Conservation (phyloP, 2,888 invertebrate genomes). For the Neoaliturus tenellus region DNA sequence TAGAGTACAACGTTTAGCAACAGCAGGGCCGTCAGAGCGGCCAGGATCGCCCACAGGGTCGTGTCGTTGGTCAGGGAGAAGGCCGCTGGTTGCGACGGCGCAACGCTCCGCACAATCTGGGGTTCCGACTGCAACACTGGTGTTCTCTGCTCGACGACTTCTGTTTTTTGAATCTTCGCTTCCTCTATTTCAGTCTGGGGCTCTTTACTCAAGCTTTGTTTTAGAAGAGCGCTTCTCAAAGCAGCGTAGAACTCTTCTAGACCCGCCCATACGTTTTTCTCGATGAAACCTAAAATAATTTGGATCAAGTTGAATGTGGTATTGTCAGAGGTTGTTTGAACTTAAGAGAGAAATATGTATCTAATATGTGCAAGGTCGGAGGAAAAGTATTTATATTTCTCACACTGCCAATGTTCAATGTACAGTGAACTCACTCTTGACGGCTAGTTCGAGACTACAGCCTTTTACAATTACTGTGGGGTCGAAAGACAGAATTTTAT, state of each 20-base stretch:
- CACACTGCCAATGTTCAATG: too few species aligned
- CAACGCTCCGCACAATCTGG: background rate
- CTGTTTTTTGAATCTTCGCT: background rate
- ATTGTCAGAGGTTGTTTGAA: too few species aligned
- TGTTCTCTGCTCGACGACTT: background rate
- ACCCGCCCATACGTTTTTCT: constrained; percentile 92
- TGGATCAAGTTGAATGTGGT: too few species aligned
- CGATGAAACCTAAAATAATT: constrained; percentile 83
- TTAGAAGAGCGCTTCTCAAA: constrained; percentile 80
- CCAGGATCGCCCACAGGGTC: constrained; percentile 74
- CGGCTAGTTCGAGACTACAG: too few species aligned
- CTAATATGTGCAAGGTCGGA: too few species aligned
- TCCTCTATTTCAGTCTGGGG: background rate
- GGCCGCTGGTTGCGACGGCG: background rate
- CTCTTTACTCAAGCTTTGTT: constrained; percentile 74
- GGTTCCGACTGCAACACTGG: background rate
- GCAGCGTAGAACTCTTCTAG: constrained; percentile 88
- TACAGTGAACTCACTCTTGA: too few species aligned
- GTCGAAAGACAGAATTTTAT: too few species aligned
- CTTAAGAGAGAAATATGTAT: too few species aligned
- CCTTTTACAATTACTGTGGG: too few species aligned
- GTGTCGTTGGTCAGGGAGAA: background rate
- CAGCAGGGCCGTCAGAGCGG: constrained; percentile 79
- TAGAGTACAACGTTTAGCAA: constrained; percentile 88
- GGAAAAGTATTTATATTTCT: too few species aligned